Percentiles rank a stretch among this genome's conserved stretches.
Conservation (phyloP, 2,797 vertebrate genomes). For the Garrulus glandarius region DNA sequence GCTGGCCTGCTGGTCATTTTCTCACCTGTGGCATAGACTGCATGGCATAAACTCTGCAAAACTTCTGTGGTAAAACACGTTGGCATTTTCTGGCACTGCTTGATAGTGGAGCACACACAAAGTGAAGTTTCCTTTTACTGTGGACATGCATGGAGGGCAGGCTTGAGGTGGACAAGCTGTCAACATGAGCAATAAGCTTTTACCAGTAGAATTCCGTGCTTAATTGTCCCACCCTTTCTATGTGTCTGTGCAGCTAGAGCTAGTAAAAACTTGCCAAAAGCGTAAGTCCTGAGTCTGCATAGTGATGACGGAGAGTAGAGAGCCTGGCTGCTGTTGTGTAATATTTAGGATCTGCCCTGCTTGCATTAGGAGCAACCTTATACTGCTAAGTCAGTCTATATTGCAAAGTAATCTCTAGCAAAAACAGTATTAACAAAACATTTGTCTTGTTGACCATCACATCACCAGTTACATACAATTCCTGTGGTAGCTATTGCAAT, state of each 20-base stretch:
- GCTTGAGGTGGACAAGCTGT: neutral
- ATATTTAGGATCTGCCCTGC: neutral
- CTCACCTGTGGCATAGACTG: too few relatives aligned
- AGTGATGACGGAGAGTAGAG: neutral
- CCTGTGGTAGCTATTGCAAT: neutral
- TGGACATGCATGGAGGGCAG: neutral
- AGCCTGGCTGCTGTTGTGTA: neutral
- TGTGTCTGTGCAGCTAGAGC: neutral
- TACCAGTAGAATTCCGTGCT: neutral
- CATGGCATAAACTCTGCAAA: neutral
- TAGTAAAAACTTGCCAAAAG: neutral
- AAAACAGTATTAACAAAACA: neutral
- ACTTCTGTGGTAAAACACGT: neutral
- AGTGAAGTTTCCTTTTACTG: neutral
- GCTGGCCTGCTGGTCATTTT: neutral
- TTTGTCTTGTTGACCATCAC: neutral
- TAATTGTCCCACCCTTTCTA: neutral
- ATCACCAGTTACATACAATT: neutral
- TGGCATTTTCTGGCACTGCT: neutral
- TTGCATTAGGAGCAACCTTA: neutral
- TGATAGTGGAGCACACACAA: fast-evolving
- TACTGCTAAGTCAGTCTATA: neutral
- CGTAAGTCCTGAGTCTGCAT: fast-evolving
- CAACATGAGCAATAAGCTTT: neutral
- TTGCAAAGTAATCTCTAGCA: neutral